These are phyloP conservation scores for Heteromyza rotundicornis DNA, from an alignment of 2,888 invertebrate genomes.

Conservation along the genomic window DNA sequence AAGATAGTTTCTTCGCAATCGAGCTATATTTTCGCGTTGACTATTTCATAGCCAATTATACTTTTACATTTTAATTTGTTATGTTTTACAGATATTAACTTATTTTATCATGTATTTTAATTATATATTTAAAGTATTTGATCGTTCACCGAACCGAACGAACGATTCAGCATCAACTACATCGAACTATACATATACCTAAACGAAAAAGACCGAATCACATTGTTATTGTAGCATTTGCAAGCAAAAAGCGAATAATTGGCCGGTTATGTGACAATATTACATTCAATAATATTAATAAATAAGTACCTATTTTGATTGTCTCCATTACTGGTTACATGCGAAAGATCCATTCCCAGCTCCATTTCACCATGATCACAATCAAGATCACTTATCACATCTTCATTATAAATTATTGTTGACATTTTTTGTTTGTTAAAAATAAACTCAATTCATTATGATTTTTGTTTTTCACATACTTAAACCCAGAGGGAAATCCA, in stretches of 20 bases:
- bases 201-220: background rate
- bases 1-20: too few species aligned
- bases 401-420: constrained; percentile 3
- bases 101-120: constrained; percentile 44
- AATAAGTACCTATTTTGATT: too few species aligned
- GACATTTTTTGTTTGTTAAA: background rate
- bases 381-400: background rate
- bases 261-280: constrained; percentile 42
- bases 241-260: constrained; percentile 5
- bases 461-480: background rate
- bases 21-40: constrained; percentile 32
- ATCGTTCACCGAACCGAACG: background rate
- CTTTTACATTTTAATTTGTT: constrained; percentile 42
- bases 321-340: background rate
- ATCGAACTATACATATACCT: too few species aligned
- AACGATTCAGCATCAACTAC: background rate
- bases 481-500: background rate
- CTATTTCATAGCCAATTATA: constrained; percentile 48
- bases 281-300: background rate
- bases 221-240: background rate
- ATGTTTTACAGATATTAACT: constrained; percentile 55
- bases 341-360: background rate
- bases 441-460: background rate
- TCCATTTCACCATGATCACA: background rate
- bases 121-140: constrained; percentile 25